A percentile compares a stretch with the other conserved stretches of the same genome.
These are phyloP conservation scores for Lithophane semibrunnea DNA, from an alignment of 2,888 invertebrate genomes.

Conservation along the genomic window DNA sequence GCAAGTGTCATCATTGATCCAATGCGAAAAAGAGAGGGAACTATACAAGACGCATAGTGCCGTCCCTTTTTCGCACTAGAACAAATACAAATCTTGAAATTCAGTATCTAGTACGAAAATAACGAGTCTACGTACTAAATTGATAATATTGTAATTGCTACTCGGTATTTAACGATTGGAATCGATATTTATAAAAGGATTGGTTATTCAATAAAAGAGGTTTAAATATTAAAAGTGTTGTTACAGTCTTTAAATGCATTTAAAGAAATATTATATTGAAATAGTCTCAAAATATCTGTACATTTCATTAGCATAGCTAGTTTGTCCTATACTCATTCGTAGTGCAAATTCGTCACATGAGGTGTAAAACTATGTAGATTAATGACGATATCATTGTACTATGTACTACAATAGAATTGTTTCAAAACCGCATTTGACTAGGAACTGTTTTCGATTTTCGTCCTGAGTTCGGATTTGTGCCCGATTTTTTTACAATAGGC, in stretches of 20 bases:
- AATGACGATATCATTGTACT: constrained; percentile 7
- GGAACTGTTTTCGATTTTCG: not conserved
- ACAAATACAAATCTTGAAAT: not conserved
- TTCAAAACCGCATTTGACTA: not conserved
- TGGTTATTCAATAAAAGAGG: constrained; percentile 11
- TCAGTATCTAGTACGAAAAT: not conserved
- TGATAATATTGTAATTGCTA: not conserved
- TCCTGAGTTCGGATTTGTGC: not conserved
- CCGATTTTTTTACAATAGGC: not conserved
- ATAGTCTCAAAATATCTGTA: constrained; percentile 17
- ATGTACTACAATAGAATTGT: constrained; percentile 16
- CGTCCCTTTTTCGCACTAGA: not conserved
- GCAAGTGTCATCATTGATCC: not conserved
- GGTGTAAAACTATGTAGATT: constrained; percentile 4
- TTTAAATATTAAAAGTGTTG: constrained; percentile 24
- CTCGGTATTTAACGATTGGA: constrained; percentile 15
- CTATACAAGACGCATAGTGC: not conserved
- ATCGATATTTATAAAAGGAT: constrained; percentile 11
- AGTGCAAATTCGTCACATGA: constrained; percentile 10
- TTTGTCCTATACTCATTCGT: not conserved
- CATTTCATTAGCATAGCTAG: constrained; percentile 43
- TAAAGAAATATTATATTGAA: constrained; percentile 13
- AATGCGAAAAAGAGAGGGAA: not conserved
- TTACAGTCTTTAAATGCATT: constrained; percentile 47
- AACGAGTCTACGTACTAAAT: not conserved